These are phyloP conservation scores for Catocala fraxini DNA, from an alignment of 2,888 invertebrate genomes.

Conservation along the genomic window DNA sequence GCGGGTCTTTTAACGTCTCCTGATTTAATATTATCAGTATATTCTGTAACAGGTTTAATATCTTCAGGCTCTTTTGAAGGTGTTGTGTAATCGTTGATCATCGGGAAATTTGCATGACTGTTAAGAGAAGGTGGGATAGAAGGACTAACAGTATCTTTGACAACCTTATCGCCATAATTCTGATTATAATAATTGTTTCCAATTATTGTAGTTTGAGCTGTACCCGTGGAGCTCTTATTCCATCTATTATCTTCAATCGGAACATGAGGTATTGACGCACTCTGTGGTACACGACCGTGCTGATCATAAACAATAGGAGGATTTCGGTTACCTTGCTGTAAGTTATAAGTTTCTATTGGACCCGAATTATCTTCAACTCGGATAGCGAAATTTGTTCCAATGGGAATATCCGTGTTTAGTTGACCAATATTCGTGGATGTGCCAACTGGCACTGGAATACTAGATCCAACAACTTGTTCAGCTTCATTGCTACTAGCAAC, in stretches of 20 bases:
- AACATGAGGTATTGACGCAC: constrained; percentile 52
- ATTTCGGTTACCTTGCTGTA: constrained; percentile 67
- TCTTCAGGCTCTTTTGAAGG: constrained; percentile 41
- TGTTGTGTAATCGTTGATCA: constrained; percentile 69
- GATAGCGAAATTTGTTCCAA: constrained; percentile 84
- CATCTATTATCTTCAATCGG: constrained; percentile 73
- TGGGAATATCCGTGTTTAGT: constrained; percentile 81
- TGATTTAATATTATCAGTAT: constrained; percentile 56
- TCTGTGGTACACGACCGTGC: constrained; percentile 57
- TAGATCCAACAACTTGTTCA: constrained; percentile 74
- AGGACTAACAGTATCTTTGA: constrained; percentile 37
- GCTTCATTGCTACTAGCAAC: constrained; percentile 68
- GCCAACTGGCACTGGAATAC: constrained; percentile 73
- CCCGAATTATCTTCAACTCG: constrained; percentile 78
- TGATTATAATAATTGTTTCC: constrained; percentile 48
- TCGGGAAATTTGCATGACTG: constrained; percentile 84
- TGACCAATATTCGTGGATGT: constrained; percentile 63
- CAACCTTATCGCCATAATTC: constrained; percentile 44
- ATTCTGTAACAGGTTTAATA: constrained; percentile 65
- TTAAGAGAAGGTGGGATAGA: constrained; percentile 65
- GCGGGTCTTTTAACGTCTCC: constrained; percentile 67
- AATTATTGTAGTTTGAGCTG: constrained; percentile 45
- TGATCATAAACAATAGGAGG: constrained; percentile 59
- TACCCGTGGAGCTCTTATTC: constrained; percentile 68
- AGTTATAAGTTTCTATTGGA: constrained; percentile 66